Evolutionary conservation across 2,113 vertebrate species (phyloP).

Genomic region (Heteronetta atricapilla): DNA sequence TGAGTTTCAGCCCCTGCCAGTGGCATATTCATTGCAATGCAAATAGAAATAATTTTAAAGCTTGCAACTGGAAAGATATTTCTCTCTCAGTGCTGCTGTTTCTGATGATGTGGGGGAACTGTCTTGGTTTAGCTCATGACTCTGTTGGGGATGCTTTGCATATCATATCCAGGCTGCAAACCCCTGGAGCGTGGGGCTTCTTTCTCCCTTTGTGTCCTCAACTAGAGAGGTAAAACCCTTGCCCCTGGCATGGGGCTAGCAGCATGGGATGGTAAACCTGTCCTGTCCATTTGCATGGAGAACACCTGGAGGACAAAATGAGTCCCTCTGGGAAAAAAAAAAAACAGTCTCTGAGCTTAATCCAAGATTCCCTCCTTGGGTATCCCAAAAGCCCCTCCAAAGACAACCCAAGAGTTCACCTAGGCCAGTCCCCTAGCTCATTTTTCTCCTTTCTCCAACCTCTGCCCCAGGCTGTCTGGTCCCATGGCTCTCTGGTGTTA

Average conservation of each 20-base stretch:
- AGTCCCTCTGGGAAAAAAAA: not conserved
- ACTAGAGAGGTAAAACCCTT: not conserved
- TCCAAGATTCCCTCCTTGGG: not conserved
- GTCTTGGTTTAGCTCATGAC: not conserved
- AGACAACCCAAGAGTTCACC: not conserved
- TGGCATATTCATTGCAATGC: slow-evolving; percentile 29
- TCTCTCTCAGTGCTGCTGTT: not conserved
- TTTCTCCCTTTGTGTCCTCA: not conserved
- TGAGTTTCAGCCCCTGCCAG: slow-evolving; percentile 3
- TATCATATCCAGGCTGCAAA: not conserved
- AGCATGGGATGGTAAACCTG: not conserved
- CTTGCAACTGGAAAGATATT: not conserved
- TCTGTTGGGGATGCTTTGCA: fast-evolving
- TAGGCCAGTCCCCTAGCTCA: not conserved
- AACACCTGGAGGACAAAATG: not conserved
- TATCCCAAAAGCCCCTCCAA: not conserved
- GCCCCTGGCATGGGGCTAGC: not conserved
- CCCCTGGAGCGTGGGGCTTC: not conserved
- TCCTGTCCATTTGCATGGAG: fast-evolving
- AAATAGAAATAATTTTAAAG: slow-evolving; percentile 13
- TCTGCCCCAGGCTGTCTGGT: not conserved
- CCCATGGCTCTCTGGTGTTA: not conserved
- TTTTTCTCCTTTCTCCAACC: not conserved
- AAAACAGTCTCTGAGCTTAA: not conserved
- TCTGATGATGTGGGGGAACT: not conserved